Evolutionary conservation across 2,113 vertebrate genomes (phyloP).

Genomic region (Platichthys stellatus): DNA sequence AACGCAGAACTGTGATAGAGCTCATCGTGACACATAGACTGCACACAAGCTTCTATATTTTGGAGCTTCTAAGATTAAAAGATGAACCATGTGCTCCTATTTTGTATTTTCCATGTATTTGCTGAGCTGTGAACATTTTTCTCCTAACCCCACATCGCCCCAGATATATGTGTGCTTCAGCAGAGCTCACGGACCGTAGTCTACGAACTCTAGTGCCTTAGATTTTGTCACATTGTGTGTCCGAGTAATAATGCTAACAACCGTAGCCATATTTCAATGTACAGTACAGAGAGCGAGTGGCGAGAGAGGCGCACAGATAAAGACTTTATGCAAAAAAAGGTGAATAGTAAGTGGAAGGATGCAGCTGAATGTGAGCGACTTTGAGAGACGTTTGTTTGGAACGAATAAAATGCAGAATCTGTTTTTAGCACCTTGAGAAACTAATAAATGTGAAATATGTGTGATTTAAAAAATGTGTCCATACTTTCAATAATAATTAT

Average conservation of each 20-base stretch:
- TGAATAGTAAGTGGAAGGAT: constrained; percentile 17
- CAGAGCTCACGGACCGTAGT: constrained; percentile 51
- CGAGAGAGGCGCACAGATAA: constrained; percentile 16
- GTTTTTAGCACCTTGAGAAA: constrained; percentile 66
- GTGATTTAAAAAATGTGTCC: constrained; percentile 19
- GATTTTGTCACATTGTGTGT: constrained; percentile 67
- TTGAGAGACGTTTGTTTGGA: constrained; percentile 17
- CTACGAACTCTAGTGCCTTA: constrained; percentile 81
- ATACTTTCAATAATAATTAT: neutral
- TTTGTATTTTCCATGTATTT: constrained; percentile 57
- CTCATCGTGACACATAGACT: constrained; percentile 23
- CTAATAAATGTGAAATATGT: constrained; percentile 60
- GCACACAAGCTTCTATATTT: constrained; percentile 29
- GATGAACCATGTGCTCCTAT: constrained; percentile 11
- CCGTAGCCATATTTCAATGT: constrained; percentile 73
- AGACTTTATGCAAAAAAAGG: constrained; percentile 38
- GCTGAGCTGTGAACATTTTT: constrained; percentile 52
- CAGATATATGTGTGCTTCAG: constrained; percentile 57
- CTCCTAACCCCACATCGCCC: constrained; percentile 24
- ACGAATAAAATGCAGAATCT: constrained; percentile 33
- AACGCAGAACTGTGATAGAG: constrained; percentile 10
- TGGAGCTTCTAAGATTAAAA: neutral
- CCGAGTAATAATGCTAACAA: constrained; percentile 70
- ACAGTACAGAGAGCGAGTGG: constrained; percentile 44
- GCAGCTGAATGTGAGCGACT: neutral